Conservation (phyloP, 2,797 vertebrate genomes). For the Chaetophractus vellerosus region DNA sequence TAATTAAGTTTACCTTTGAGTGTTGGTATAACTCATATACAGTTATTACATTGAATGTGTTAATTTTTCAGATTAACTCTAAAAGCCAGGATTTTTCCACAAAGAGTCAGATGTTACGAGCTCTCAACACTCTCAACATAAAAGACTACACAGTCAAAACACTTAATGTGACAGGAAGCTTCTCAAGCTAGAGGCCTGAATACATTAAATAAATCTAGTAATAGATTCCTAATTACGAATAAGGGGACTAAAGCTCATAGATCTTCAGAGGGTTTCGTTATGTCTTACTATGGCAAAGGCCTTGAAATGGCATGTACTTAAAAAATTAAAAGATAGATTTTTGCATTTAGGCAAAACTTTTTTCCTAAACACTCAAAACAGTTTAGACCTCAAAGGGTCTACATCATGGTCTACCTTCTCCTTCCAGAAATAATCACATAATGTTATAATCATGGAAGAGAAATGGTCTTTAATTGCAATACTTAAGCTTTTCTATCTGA, state of each 20-base stretch:
- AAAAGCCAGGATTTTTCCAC: not conserved
- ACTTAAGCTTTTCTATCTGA: not conserved
- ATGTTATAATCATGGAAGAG: not conserved
- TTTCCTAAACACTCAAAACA: slow-evolving; percentile 1
- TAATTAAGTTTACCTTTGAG: slow-evolving; percentile 16
- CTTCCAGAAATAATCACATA: not conserved
- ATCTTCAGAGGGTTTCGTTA: not conserved
- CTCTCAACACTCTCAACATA: not conserved
- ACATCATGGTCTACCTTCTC: not conserved
- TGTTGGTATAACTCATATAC: not conserved
- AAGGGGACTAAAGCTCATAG: not conserved
- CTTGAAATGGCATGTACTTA: not conserved
- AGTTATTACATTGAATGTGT: not conserved
- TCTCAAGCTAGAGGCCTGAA: not conserved
- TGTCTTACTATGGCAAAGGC: not conserved
- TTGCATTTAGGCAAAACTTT: not conserved
- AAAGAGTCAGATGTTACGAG: not conserved
- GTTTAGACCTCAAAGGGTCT: slow-evolving; percentile 16
- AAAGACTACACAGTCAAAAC: not conserved
- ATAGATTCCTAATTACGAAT: not conserved
- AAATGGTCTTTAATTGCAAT: not conserved
- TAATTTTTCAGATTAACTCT: too few species aligned
- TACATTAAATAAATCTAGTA: not conserved
- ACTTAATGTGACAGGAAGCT: not conserved
- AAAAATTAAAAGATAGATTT: slow-evolving; percentile 2